Conservation (phyloP, 2,113 vertebrate species). For the Tetrao urogallus region DNA sequence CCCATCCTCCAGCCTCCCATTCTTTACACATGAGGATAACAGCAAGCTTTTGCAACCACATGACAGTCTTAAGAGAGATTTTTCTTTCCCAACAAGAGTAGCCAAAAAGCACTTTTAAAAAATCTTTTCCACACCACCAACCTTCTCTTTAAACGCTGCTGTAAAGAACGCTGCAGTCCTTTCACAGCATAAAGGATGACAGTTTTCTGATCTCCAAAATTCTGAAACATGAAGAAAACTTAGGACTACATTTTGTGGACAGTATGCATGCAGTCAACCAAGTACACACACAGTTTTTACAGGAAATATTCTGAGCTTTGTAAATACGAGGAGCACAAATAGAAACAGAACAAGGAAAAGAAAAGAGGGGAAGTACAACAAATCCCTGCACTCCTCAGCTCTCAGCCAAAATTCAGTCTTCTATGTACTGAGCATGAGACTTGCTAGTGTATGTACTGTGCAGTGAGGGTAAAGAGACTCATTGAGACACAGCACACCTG, state of each 20-base stretch:
- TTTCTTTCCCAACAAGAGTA: not conserved
- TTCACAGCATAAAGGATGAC: not conserved
- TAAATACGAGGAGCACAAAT: not conserved
- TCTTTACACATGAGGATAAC: not conserved
- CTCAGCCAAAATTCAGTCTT: not conserved
- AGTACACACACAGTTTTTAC: not conserved
- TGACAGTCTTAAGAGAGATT: not conserved
- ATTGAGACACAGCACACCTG: constrained; percentile 59
- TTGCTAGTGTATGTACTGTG: constrained; percentile 20
- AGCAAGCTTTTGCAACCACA: not conserved
- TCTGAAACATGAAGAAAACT: not conserved
- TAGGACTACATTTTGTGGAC: not conserved
- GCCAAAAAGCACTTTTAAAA: not conserved
- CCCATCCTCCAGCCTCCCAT: not conserved
- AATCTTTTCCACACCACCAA: not conserved
- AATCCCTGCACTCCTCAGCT: constrained; percentile 11
- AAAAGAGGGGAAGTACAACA: constrained; percentile 26
- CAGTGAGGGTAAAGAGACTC: constrained; percentile 24
- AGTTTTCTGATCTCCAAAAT: not conserved
- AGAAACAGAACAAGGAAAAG: not conserved
- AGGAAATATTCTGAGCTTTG: not conserved
- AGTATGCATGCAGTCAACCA: not conserved
- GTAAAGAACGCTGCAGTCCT: not conserved
- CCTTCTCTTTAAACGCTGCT: not conserved
- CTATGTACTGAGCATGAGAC: not conserved